phyloP scores from a whole-genome alignment of 2,888 invertebrate species.

The Chydorus sphaericus region DNA sequence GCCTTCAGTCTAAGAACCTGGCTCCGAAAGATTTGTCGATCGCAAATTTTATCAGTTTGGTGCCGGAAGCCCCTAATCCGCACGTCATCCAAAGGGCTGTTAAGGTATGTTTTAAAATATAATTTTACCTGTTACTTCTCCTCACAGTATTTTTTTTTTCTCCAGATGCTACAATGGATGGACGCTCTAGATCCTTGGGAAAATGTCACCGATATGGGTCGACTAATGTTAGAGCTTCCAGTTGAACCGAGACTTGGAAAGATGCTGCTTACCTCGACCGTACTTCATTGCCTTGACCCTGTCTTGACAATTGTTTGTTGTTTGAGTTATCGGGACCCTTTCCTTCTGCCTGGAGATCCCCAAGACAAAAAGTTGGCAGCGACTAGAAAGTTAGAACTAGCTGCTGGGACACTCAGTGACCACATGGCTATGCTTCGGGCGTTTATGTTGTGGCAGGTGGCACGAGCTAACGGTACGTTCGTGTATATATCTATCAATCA shows the following conservation, averaged over 20 bases:
- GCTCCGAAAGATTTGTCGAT: slow-evolving; percentile 60
- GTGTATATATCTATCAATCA: slow-evolving; percentile 17
- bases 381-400: slow-evolving; percentile 47
- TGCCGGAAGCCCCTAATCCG: slow-evolving; percentile 67
- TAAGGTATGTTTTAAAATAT: neutral
- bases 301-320: slow-evolving; percentile 78
- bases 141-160: too few relatives aligned
- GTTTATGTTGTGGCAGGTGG: slow-evolving; percentile 43
- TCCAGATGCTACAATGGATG: slow-evolving; percentile 48
- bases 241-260: slow-evolving; percentile 84
- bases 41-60: slow-evolving; percentile 63
- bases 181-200: slow-evolving; percentile 75
- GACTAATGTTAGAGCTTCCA: slow-evolving; percentile 76
- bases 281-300: slow-evolving; percentile 84
- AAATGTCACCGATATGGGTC: slow-evolving; percentile 72
- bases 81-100: slow-evolving; percentile 25
- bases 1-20: slow-evolving; percentile 69
- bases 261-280: slow-evolving; percentile 74
- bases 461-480: slow-evolving; percentile 22
- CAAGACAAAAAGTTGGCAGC: slow-evolving; percentile 43
- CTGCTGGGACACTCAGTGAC: slow-evolving; percentile 67
- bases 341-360: slow-evolving; percentile 55
- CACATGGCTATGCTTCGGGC: slow-evolving; percentile 72
- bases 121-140: neutral
- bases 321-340: slow-evolving; percentile 64